Evolutionary conservation across 2,888 invertebrate genomes (phyloP).

Genomic region (Mythimna lalbum): DNA sequence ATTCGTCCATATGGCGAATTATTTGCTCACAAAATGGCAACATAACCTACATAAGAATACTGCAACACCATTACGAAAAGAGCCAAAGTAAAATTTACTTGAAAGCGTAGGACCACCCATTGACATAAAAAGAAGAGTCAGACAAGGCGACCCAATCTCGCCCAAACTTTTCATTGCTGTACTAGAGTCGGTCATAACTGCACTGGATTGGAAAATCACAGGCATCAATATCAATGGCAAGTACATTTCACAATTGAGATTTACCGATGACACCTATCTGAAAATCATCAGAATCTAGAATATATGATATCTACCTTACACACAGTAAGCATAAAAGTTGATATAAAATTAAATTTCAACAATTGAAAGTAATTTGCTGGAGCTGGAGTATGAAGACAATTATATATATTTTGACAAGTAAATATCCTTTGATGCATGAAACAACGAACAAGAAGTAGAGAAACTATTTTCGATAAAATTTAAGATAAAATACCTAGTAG

Average conservation of each 20-base stretch:
- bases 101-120: not conserved
- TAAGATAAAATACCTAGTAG: too few relatives aligned
- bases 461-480: too few relatives aligned
- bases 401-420: too few relatives aligned
- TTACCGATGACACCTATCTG: not conserved
- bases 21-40: not conserved
- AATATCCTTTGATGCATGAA: too few relatives aligned
- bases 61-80: not conserved
- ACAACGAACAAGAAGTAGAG: too few relatives aligned
- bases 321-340: not conserved
- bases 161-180: not conserved
- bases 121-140: not conserved
- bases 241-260: not conserved
- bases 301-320: not conserved
- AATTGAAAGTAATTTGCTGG: too few relatives aligned
- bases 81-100: not conserved
- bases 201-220: not conserved
- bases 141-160: not conserved
- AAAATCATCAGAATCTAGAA: not conserved
- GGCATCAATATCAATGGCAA: not conserved
- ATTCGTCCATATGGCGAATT: not conserved
- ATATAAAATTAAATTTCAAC: too few relatives aligned
- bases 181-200: not conserved
- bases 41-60: not conserved
- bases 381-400: too few relatives aligned